Percentiles rank a stretch among this genome's conserved stretches.
Evolutionary conservation across 2,113 vertebrate genomes (phyloP).

Genomic region (Gila orcuttii): DNA sequence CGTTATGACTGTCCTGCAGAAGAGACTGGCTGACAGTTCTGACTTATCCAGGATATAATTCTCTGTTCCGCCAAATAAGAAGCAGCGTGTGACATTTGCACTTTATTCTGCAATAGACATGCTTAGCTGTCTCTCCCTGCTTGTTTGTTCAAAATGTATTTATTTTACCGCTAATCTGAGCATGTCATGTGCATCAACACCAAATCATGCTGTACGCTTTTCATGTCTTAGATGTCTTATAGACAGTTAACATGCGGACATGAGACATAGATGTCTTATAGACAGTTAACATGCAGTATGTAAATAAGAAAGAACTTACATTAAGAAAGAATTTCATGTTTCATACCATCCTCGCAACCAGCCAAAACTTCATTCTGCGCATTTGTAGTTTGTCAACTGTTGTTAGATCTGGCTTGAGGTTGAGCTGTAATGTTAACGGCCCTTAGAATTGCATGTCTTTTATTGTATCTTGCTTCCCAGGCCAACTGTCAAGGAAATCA

Average conservation of each 20-base stretch:
- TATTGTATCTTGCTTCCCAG: background rate
- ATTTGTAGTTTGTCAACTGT: background rate
- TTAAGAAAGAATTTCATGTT: background rate
- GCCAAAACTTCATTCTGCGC: background rate
- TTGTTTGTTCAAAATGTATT: constrained; percentile 2
- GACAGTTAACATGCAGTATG: constrained; percentile 25
- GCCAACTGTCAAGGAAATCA: constrained; percentile 3
- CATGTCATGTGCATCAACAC: constrained; percentile 4
- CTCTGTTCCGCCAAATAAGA: constrained; percentile 1
- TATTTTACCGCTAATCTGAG: constrained; percentile 13
- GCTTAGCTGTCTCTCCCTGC: background rate
- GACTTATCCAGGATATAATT: constrained; percentile 4
- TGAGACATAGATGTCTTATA: constrained; percentile 5
- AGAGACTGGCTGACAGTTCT: constrained; percentile 10
- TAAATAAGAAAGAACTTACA: constrained; percentile 21
- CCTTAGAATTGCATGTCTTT: constrained; percentile 22
- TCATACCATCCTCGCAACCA: background rate
- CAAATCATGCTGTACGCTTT: background rate
- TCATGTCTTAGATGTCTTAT: background rate
- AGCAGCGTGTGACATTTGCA: constrained; percentile 15
- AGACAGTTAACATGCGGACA: constrained; percentile 16
- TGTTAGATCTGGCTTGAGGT: background rate
- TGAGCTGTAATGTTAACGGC: background rate
- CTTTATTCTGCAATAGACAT: constrained; percentile 3
- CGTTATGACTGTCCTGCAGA: background rate